Conservation (phyloP, 2,113 vertebrate species). For the Lasiurus borealis region DNA sequence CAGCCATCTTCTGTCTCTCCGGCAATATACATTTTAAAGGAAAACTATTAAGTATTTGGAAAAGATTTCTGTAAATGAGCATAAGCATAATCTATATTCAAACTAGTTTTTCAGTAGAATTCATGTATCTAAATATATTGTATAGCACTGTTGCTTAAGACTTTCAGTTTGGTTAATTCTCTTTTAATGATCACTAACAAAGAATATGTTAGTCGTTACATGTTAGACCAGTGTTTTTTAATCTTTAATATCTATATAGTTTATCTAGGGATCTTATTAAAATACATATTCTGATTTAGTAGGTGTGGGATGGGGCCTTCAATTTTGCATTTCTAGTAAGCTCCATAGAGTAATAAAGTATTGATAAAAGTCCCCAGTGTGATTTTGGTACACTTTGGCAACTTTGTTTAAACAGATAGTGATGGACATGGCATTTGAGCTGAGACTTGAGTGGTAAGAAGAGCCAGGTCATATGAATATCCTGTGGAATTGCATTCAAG, state of each 20-base stretch:
- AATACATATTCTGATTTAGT: conserved; percentile 25
- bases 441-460: conserved; percentile 24
- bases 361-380: background rate
- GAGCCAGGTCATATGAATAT: background rate
- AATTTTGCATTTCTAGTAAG: conserved; percentile 32
- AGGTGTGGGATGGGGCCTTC: background rate
- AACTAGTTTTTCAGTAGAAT: conserved; percentile 41
- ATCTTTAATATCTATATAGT: conserved; percentile 8
- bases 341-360: background rate
- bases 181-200: conserved; percentile 41
- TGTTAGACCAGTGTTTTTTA: conserved; percentile 25
- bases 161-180: conserved; percentile 8
- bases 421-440: background rate
- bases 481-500: conserved; percentile 25
- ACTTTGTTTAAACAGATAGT: background rate
- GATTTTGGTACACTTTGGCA: background rate
- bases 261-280: conserved; percentile 34
- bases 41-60: conserved; percentile 38
- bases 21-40: background rate
- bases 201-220: background rate
- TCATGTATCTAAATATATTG: background rate
- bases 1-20: too few relatives aligned
- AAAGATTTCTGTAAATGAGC: conserved; percentile 6
- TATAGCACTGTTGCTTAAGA: conserved; percentile 10
- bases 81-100: conserved; percentile 8